Evolutionary conservation across 2,888 invertebrate genomes (phyloP), one percentile per base, ranked within the genome.

Genomic region (Oscheius sp.): DNA sequence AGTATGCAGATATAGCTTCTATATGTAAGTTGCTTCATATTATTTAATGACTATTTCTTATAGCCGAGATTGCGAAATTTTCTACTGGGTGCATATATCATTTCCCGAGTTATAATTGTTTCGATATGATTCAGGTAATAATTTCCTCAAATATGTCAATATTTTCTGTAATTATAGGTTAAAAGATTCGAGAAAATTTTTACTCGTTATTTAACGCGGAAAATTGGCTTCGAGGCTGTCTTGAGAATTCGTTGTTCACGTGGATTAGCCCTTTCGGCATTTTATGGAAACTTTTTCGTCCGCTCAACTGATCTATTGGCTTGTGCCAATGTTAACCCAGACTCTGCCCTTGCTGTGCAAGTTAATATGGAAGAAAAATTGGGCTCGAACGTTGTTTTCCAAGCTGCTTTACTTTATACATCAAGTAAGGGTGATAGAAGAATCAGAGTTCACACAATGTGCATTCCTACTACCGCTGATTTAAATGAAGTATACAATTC

Each of bases 211-310:
- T 90, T 99, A 67, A 93, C 93, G 0, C 90, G 98, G 78, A 97
- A 97, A 90, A 94, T 98, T 76, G 98, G 98, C 53, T 96, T 98
- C 87, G 98, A 99, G 88, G 95, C 98, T 4, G 98, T 98, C 25
- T 95, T 98, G 94, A 90, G 98, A 82, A 92, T 98, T 77, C 90
- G 97, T 5, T 96, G 96, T 87, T 94, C 96, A 1, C 87, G 88
- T 91, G 96, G 97, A 17, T 89, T 98, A 69, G 91, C 93, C 29
- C 94, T 98, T 83, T 96, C 97, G 89, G 95, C 96, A 86, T 98
- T 98, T 91, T 96, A 97, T 89, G 98, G 98, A 45, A 97, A 97
- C 89, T 96, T 96, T 91, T 98, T 98, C 89, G 97, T 98, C 58
- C 91, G 98, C 3, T 96, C 97, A 0, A 96, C 96, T 3, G 97